These are phyloP conservation scores for Spodoptera littoralis DNA, from an alignment of 2,888 invertebrate species.

Conservation along the genomic window DNA sequence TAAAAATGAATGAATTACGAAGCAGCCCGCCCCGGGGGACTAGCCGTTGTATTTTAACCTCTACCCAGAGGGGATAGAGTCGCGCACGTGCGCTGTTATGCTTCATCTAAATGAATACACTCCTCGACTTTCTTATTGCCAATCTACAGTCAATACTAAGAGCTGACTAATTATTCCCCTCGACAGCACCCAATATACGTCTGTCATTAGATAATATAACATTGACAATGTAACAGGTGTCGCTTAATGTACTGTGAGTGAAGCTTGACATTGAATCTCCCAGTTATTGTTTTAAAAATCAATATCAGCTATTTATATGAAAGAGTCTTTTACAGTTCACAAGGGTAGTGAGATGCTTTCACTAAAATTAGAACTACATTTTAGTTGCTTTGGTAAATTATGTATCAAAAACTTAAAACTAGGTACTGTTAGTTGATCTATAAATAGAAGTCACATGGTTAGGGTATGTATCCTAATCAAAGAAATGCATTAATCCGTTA, in stretches of 20 bases:
- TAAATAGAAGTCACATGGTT: too few species aligned
- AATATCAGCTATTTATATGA: slow-evolving; percentile 58
- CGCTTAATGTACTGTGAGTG: slow-evolving; percentile 63
- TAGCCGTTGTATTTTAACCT: slow-evolving; percentile 79
- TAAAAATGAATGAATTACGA: slow-evolving; percentile 81
- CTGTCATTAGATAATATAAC: slow-evolving; percentile 36
- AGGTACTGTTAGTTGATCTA: too few species aligned
- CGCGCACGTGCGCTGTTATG: slow-evolving; percentile 82
- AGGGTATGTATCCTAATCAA: too few species aligned
- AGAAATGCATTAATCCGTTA: too few species aligned
- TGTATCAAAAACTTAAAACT: neutral
- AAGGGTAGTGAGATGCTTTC: slow-evolving; percentile 3
- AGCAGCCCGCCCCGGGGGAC: slow-evolving; percentile 65
- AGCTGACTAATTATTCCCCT: slow-evolving; percentile 54
- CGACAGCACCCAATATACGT: slow-evolving; percentile 39
- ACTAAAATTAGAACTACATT: neutral
- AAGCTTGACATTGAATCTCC: slow-evolving; percentile 69
- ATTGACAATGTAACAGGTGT: slow-evolving; percentile 81
- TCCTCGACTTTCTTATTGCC: slow-evolving; percentile 64
- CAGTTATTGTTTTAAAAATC: slow-evolving; percentile 65
- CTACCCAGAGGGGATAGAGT: slow-evolving; percentile 73
- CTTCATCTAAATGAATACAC: slow-evolving; percentile 69
- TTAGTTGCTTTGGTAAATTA: neutral
- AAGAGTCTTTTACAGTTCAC: slow-evolving; percentile 1
- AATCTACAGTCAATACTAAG: slow-evolving; percentile 64